Evolutionary conservation across 2,888 invertebrate species (phyloP), one percentile per base, ranked within the genome.

Genomic region (Pollenia amentaria): DNA sequence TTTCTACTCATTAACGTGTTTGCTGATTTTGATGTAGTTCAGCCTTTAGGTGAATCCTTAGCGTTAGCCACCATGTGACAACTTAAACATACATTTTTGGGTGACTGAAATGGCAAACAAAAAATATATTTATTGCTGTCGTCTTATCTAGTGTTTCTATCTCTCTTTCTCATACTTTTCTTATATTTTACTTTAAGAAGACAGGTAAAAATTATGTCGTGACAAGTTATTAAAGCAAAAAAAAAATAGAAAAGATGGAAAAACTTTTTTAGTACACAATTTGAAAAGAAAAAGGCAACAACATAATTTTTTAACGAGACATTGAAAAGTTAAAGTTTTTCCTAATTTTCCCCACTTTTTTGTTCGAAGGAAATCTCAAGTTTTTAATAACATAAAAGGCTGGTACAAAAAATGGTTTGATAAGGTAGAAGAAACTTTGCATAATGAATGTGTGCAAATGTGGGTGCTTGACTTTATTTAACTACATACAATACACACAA

Each of bases 141-240:
- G 16, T 8, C 21, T 62, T 42, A 48, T 8, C 51, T 14, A 3
- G 3, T 10, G 38, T 48, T 51, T 12, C 14, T 65, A 3, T n/a
- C 14, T 46, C 46, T 18, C 9, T 38, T 53, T n/a, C 11, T 53
- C 3, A 44, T 42, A 53, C 57, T 44, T 12, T 44, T 55, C 1
- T 55, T 67, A 38, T 18, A 40, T 40, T 48, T 70, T 42, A 40
- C 21, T 69, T 60, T 14, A 60, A 69, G 51, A 55, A 3, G 40
- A 38, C 67, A 67, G 46, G 38, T 48, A 60, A 21, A 55, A 77
- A 77, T 76, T 57, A 44, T 62, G 48, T 65, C 44, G 44, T 65
- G 77, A 16, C 60, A 48, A 48, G 60, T 69, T 70, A 51, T 60
- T 79, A 51, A 46, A 42, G 62, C 29, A 18, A 69, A 53, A n/a